Evolutionary conservation across 1,140 invertebrate genomes (phyloP).

Genomic region (Whitmania pigra): DNA sequence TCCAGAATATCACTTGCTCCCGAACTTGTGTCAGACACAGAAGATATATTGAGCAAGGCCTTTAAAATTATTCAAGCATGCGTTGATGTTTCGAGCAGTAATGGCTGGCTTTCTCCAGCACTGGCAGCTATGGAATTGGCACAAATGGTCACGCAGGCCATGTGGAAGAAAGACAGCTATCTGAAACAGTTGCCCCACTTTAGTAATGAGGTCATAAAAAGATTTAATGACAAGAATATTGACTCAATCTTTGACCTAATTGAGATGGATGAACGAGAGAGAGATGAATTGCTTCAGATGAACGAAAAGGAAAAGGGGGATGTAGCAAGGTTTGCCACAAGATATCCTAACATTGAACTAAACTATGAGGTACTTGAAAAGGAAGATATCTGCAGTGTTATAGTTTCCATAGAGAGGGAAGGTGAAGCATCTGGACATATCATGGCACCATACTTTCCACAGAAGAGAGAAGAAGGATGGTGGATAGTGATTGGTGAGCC

Average conservation of each 20-base stretch:
- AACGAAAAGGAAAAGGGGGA: slow-evolving; percentile 80
- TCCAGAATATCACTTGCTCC: slow-evolving; percentile 77
- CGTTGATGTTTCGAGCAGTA: slow-evolving; percentile 93
- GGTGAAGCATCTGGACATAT: slow-evolving; percentile 92
- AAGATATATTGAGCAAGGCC: slow-evolving; percentile 67
- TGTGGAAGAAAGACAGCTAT: slow-evolving; percentile 98
- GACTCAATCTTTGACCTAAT: slow-evolving; percentile 97
- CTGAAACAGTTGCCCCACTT: slow-evolving; percentile 95
- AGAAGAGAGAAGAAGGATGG: slow-evolving; percentile 98
- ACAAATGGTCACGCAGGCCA: slow-evolving; percentile 98
- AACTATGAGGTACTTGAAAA: slow-evolving; percentile 76
- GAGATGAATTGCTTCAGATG: slow-evolving; percentile 70
- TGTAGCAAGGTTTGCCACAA: slow-evolving; percentile 93
- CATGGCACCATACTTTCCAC: slow-evolving; percentile 92
- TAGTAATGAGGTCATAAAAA: slow-evolving; percentile 70
- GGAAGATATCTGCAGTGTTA: slow-evolving; percentile 53
- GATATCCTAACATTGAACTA: slow-evolving; percentile 96
- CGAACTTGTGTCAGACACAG: slow-evolving; percentile 91
- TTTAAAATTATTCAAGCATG: slow-evolving; percentile 83
- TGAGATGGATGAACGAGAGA: slow-evolving; percentile 89
- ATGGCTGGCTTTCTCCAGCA: slow-evolving; percentile 92
- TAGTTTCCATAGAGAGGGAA: slow-evolving; percentile 70
- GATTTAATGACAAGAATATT: slow-evolving; percentile 77
- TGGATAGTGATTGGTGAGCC: slow-evolving; percentile 98
- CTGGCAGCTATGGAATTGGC: slow-evolving; percentile 98